Evolutionary conservation across 2,888 invertebrate species (phyloP).

Genomic region (Erebia palarica): DNA sequence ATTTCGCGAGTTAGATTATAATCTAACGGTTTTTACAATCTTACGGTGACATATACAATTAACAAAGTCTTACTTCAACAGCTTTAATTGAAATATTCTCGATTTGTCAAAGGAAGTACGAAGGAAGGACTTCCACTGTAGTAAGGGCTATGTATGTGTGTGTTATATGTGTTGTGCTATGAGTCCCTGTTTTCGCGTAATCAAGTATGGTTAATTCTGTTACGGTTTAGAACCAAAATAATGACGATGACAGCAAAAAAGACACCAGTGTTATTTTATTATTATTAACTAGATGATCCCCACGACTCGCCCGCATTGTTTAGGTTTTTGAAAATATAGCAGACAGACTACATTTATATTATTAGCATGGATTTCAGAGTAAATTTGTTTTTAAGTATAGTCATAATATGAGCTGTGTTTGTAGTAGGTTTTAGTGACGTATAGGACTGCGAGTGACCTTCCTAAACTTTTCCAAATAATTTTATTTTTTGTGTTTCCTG

Average conservation of each 20-base stretch:
- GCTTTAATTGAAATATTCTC: conserved; percentile 21
- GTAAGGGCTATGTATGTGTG: neutral
- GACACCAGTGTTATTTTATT: conserved; percentile 12
- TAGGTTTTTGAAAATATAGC: too few relatives aligned
- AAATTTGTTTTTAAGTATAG: conserved; percentile 13
- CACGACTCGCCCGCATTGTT: too few relatives aligned
- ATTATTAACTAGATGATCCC: neutral
- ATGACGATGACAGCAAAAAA: neutral
- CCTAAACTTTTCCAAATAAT: conserved; percentile 20
- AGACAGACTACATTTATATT: too few relatives aligned
- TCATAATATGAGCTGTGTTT: conserved; percentile 18
- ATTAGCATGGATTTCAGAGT: neutral
- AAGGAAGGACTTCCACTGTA: neutral
- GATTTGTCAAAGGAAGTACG: neutral
- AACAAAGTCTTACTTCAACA: neutral
- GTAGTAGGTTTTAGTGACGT: conserved; percentile 14
- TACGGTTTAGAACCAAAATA: neutral
- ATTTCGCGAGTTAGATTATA: too few relatives aligned
- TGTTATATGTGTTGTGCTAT: neutral
- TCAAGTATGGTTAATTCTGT: neutral
- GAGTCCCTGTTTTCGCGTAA: neutral
- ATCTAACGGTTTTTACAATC: too few relatives aligned
- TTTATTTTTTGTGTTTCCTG: conserved; percentile 52
- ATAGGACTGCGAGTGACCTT: conserved; percentile 42
- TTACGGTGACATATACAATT: too few relatives aligned